Evolutionary conservation across 2,888 invertebrate species (phyloP).

Genomic region (Oxyteleia sp.): DNA sequence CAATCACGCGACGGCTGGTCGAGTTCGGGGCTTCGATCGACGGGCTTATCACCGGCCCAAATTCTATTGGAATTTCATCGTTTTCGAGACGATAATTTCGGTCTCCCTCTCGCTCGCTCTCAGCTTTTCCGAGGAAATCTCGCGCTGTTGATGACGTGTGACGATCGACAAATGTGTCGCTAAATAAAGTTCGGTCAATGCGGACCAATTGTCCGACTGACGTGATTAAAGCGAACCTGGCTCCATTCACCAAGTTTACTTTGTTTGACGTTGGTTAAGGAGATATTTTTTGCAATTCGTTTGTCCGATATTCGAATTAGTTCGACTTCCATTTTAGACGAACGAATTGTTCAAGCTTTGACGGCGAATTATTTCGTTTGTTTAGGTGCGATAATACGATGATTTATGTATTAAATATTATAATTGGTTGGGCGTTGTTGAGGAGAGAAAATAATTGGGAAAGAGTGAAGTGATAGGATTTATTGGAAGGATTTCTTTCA

Average conservation of each 20-base stretch:
- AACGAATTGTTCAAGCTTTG: too few relatives aligned
- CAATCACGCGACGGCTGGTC: conserved; percentile 75
- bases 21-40: conserved; percentile 53
- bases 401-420: too few relatives aligned
- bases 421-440: too few relatives aligned
- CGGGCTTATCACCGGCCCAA: conserved; percentile 56
- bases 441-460: too few relatives aligned
- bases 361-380: too few relatives aligned
- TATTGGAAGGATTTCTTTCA: too few relatives aligned
- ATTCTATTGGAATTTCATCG: conserved; percentile 69
- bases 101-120: conserved; percentile 14
- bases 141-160: conserved; percentile 33
- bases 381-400: too few relatives aligned
- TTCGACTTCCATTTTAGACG: too few relatives aligned
- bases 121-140: conserved; percentile 27
- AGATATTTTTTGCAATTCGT: conserved; percentile 18
- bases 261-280: conserved; percentile 34
- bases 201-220: conserved; percentile 48
- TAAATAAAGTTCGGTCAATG: conserved; percentile 51
- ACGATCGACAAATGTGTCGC: conserved; percentile 43
- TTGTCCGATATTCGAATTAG: too few relatives aligned
- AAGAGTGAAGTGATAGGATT: too few relatives aligned
- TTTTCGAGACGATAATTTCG: conserved; percentile 47
- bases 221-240: conserved; percentile 33
- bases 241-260: conserved; percentile 10